These are phyloP conservation scores for Napeogenes inachia DNA, from an alignment of 2,888 invertebrate species.

Conservation along the genomic window DNA sequence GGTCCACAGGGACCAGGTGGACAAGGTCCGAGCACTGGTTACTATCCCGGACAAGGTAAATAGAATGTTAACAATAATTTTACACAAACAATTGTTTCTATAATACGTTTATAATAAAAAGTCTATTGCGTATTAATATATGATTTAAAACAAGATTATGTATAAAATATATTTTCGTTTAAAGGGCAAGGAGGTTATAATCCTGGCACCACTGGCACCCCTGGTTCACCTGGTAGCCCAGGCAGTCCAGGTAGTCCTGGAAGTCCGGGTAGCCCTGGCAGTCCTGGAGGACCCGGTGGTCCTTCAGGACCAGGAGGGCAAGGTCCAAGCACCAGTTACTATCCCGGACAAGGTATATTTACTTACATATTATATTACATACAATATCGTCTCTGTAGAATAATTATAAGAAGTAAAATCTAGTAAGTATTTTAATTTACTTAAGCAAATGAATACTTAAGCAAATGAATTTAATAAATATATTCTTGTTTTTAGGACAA, in stretches of 20 bases:
- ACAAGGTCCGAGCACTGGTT: slow-evolving; percentile 28
- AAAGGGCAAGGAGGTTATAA: slow-evolving; percentile 50
- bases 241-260: slow-evolving; percentile 31
- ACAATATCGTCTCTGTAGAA: no score
- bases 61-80: no score
- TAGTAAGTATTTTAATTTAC: no score
- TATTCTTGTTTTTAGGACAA: slow-evolving; percentile 5
- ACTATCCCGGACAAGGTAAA: slow-evolving; percentile 42
- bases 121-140: no score
- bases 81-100: no score
- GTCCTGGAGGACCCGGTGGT: slow-evolving; percentile 43
- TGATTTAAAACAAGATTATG: not conserved
- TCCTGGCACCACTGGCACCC: slow-evolving; percentile 41
- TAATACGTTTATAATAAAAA: no score
- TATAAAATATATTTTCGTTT: not conserved
- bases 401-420: not conserved
- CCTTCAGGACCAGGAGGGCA: not conserved
- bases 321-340: slow-evolving; percentile 29
- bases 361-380: no score
- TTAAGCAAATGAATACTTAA: no score
- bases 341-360: slow-evolving; percentile 32
- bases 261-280: slow-evolving; percentile 39
- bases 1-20: slow-evolving; percentile 38
- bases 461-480: no score
- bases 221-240: slow-evolving; percentile 35